These are phyloP conservation scores for Dascillus cervinus DNA, from an alignment of 2,888 invertebrate genomes.

Conservation along the genomic window DNA sequence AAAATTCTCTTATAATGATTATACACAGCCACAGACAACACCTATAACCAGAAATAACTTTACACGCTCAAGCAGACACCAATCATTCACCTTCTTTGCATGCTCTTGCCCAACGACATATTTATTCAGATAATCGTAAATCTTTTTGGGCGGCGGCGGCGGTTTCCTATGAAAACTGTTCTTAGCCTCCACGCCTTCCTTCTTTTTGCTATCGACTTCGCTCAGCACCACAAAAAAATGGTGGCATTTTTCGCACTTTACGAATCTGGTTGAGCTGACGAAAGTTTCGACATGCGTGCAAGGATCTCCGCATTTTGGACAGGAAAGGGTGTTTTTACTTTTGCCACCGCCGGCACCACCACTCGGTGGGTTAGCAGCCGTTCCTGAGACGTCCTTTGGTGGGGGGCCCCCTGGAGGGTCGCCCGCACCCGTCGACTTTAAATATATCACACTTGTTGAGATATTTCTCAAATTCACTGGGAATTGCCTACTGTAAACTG, in stretches of 20 bases:
- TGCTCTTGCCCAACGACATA: constrained; percentile 96
- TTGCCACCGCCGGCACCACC: constrained; percentile 49
- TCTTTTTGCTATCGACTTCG: constrained; percentile 86
- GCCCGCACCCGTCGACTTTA: constrained; percentile 32
- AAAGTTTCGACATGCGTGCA: constrained; percentile 96
- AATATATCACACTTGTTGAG: constrained; percentile 31
- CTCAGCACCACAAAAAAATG: constrained; percentile 95
- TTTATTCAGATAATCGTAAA: constrained; percentile 91
- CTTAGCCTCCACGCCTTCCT: constrained; percentile 69
- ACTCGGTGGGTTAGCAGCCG: constrained; percentile 11
- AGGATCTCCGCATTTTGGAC: constrained; percentile 96
- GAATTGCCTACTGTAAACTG: constrained; percentile 25
- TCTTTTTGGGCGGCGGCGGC: constrained; percentile 94
- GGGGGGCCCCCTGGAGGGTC: constrained; percentile 25
- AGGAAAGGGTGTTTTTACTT: constrained; percentile 73
- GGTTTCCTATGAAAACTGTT: constrained; percentile 71
- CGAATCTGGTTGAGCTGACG: constrained; percentile 93
- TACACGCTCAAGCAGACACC: not conserved
- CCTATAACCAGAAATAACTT: constrained; percentile 39
- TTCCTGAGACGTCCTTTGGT: constrained; percentile 19
- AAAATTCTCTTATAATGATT: constrained; percentile 98
- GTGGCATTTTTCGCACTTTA: constrained; percentile 96
- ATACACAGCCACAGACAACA: constrained; percentile 95
- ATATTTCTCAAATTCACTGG: constrained; percentile 21
- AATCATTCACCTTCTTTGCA: constrained; percentile 69